phyloP scores from a whole-genome alignment of 2,113 vertebrate genomes.

The Sturnira hondurensis region DNA sequence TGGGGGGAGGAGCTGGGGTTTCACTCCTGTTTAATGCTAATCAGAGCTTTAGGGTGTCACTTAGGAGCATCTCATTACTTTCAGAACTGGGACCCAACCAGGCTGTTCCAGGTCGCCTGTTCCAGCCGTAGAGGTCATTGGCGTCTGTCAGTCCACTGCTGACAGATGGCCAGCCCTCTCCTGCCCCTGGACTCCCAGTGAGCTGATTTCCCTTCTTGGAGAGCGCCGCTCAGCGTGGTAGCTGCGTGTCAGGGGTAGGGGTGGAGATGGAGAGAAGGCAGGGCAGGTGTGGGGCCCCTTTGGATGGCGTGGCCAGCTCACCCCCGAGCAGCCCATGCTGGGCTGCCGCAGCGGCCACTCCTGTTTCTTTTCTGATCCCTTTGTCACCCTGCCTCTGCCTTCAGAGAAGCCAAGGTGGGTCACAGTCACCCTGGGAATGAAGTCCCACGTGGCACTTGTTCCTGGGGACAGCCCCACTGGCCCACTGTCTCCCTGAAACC shows the following conservation, averaged over 20 bases:
- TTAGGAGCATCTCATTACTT: background rate
- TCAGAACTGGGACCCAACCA: background rate
- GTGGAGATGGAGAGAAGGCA: no score
- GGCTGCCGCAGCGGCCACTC: background rate
- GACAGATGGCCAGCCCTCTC: background rate
- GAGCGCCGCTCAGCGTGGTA: background rate
- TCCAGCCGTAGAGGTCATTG: background rate
- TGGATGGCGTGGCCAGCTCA: background rate
- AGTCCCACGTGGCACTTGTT: accelerated
- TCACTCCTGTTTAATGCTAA: background rate
- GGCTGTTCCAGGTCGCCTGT: background rate
- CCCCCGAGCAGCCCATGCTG: background rate
- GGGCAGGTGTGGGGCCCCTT: background rate
- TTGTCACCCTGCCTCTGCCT: background rate
- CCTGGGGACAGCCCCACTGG: accelerated
- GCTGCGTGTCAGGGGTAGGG: background rate
- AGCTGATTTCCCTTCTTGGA: background rate
- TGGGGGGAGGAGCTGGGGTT: background rate
- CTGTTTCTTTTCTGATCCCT: background rate
- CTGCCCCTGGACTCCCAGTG: background rate
- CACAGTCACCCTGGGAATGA: accelerated
- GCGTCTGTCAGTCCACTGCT: background rate
- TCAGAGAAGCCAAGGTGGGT: background rate
- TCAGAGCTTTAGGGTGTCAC: background rate
- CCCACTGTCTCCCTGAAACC: background rate